These are phyloP conservation scores for Reticulitermes speratus DNA, from an alignment of 1,140 invertebrate species.

Conservation along the genomic window DNA sequence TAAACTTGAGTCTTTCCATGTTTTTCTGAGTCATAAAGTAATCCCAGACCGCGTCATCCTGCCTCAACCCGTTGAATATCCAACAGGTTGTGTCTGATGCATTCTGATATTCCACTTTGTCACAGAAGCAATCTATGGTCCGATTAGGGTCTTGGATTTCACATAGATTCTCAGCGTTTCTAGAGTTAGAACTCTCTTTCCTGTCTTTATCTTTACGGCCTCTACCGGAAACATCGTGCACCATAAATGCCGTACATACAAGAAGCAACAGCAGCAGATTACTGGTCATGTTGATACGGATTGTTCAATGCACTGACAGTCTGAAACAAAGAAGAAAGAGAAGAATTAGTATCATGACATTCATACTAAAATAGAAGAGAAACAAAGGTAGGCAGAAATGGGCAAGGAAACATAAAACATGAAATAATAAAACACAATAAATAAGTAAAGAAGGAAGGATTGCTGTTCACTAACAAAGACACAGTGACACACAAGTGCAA, in stretches of 20 bases:
- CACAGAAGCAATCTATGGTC: conserved; percentile 52
- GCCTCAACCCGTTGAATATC: conserved; percentile 63
- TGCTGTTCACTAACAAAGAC: no score
- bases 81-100: conserved; percentile 55
- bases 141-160: conserved; percentile 44
- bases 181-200: conserved; percentile 13
- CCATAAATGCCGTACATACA: background rate
- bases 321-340: background rate
- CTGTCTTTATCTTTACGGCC: conserved; percentile 27
- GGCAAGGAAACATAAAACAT: no score
- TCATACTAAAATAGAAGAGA: no score
- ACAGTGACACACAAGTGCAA: no score
- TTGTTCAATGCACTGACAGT: background rate
- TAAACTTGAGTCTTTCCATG: conserved; percentile 65
- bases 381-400: no score
- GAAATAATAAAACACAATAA: no score
- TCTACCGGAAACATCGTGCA: background rate
- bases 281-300: background rate
- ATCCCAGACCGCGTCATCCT: conserved; percentile 65
- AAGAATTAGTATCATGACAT: no score
- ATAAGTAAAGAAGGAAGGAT: no score
- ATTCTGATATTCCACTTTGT: conserved; percentile 42
- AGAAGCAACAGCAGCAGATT: background rate
- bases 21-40: conserved; percentile 69
- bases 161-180: conserved; percentile 47